Evolutionary conservation across 2,888 invertebrate species (phyloP), one percentile per base, ranked within the genome.

Genomic region (Archaeoteleia sp.): DNA sequence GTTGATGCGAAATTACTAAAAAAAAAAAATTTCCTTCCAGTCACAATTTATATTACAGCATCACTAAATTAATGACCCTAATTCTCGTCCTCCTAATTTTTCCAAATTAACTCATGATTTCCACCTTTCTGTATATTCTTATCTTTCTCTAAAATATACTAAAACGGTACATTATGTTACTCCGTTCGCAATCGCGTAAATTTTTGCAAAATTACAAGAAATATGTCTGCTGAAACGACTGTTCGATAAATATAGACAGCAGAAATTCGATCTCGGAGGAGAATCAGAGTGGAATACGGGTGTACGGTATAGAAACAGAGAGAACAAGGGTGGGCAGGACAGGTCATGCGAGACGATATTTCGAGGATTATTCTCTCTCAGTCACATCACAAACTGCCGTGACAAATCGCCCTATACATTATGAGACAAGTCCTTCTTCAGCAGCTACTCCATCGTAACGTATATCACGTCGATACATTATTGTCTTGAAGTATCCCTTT

Each of bases 391-490:
- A 80, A 81, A 82, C 79, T 80, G 74, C 77, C 78, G 79, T 82
- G 82, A 82, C 82, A 82, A 82, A 82, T 82, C 80, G 79, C 78
- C 77, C 80, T 77, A 81, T 82, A 81, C 82, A 82, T 82, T 81
- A 82, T 79, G 82, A 80, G 78, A 78, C 78, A 75, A 80, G 79
- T 80, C 77, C 78, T 81, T 78, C 80, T 81, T 80, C 77, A 71
- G 74, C 74, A 73, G 72, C 74, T 70, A 74, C 77, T 77, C 77
- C 67, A 71, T 57, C 68, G 65, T 55, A 37, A 72, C 78, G 82
- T 82, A 81, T 78, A 81, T 82, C 80, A 82, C 78, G 74, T 71
- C 81, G 77, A 81, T 82, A 79, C 81, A 78, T 80, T 78, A 78
- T 76, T 66, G 68, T 70, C 67, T 49, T 63, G 35, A 54, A 58